A percentile compares a stretch with the other conserved stretches of the same genome.
Conservation (phyloP, 2,888 invertebrate genomes). For the Leptogaster cylindrica region DNA sequence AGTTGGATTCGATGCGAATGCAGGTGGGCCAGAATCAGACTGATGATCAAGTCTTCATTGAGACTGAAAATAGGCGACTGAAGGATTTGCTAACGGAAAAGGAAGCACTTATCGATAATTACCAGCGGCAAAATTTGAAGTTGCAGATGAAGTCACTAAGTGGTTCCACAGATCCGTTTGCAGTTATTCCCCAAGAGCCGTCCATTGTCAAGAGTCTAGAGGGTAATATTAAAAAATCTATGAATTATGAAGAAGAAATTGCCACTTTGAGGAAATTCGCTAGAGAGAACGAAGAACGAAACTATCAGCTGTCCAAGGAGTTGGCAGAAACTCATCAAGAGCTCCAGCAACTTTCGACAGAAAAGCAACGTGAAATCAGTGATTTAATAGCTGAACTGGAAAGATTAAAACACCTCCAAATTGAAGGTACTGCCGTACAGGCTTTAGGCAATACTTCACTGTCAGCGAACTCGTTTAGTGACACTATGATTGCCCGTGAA, state of each 20-base stretch:
- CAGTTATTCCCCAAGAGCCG: neutral
- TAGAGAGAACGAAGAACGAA: conserved; percentile 28
- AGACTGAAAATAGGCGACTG: conserved; percentile 67
- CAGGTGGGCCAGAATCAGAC: conserved; percentile 61
- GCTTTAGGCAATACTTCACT: conserved; percentile 51
- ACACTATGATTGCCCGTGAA: neutral
- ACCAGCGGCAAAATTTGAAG: conserved; percentile 58
- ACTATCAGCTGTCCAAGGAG: neutral
- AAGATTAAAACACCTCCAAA: conserved; percentile 37
- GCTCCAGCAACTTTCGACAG: conserved; percentile 17
- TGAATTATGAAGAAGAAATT: conserved; percentile 38
- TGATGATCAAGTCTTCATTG: conserved; percentile 61
- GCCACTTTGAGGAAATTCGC: neutral
- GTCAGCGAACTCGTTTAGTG: neutral
- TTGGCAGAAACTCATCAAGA: neutral
- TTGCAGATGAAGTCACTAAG: conserved; percentile 54
- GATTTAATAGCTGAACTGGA: conserved; percentile 47
- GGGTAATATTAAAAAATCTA: conserved; percentile 16
- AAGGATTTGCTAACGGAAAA: conserved; percentile 64
- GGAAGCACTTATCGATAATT: conserved; percentile 63
- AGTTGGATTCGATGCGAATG: conserved; percentile 58
- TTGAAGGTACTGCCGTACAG: conserved; percentile 46
- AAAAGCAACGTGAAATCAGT: conserved; percentile 50
- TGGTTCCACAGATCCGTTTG: conserved; percentile 43
- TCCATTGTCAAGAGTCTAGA: neutral